These are phyloP conservation scores for Cotesia congregata DNA, from an alignment of 2,888 invertebrate species.

Conservation along the genomic window DNA sequence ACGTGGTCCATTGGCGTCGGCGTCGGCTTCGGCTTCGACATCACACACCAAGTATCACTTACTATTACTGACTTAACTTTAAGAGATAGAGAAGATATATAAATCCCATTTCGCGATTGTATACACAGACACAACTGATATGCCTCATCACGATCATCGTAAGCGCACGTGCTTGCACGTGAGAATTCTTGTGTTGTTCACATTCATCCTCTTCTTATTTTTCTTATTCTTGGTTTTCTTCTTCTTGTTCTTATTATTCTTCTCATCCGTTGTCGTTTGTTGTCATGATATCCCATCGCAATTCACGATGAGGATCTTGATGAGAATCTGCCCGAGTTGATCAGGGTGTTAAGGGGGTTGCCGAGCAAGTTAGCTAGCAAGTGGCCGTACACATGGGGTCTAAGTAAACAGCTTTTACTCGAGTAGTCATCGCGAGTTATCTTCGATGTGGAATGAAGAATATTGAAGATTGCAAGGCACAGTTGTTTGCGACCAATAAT, in stretches of 20 bases:
- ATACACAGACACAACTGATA: not conserved
- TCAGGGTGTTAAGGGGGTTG: constrained; percentile 24
- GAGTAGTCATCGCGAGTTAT: constrained; percentile 8
- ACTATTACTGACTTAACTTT: not conserved
- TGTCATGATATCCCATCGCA: constrained; percentile 26
- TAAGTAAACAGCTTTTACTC: not conserved
- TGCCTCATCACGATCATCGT: not conserved
- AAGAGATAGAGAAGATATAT: not conserved
- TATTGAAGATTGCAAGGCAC: not conserved
- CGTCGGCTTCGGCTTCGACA: not conserved
- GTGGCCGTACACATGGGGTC: not conserved
- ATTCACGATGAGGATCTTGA: constrained; percentile 34
- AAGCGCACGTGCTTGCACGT: constrained; percentile 47
- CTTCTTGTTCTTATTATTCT: not conserved
- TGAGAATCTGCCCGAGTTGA: constrained; percentile 36
- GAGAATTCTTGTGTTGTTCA: constrained; percentile 38
- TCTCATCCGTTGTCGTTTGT: constrained; percentile 23
- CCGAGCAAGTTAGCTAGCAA: constrained; percentile 17
- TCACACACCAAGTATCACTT: not conserved
- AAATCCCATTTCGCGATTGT: not conserved
- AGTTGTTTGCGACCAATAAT: not conserved
- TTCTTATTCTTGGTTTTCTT: not conserved
- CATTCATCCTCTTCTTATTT: not conserved
- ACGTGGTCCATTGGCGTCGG: constrained; percentile 34
- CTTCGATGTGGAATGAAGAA: constrained; percentile 13